phyloP scores from a whole-genome alignment of 2,888 invertebrate species.

The Netelia virgata region DNA sequence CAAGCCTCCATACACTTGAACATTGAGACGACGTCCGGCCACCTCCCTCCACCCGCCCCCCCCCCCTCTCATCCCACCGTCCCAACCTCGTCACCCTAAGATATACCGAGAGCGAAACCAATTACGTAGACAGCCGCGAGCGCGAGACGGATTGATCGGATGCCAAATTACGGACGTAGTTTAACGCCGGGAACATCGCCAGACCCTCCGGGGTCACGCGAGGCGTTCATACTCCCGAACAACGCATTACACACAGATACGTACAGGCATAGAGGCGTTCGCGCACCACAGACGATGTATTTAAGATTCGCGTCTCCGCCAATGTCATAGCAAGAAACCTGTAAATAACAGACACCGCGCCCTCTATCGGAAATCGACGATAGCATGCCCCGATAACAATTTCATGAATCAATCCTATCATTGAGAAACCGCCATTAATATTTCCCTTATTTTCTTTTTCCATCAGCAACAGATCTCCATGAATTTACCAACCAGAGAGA shows the following conservation, averaged over 20 bases:
- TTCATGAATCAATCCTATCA: not conserved
- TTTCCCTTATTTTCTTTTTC: no score
- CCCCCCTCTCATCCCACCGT: not conserved
- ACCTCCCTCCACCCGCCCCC: slow-evolving; percentile 8
- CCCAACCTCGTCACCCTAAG: not conserved
- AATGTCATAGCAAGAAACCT: no score
- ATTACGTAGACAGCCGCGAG: slow-evolving; percentile 70
- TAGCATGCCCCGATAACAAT: not conserved
- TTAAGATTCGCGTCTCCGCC: no score
- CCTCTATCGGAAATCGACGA: no score
- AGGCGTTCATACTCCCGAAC: slow-evolving; percentile 39
- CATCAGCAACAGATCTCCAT: no score
- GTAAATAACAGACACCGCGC: no score
- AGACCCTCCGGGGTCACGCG: slow-evolving; percentile 62
- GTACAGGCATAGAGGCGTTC: no score
- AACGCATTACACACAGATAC: slow-evolving; percentile 21
- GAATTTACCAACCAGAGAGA: not conserved
- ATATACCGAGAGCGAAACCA: slow-evolving; percentile 63
- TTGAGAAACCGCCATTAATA: no score
- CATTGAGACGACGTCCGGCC: slow-evolving; percentile 64
- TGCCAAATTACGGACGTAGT: slow-evolving; percentile 69
- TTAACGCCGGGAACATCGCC: slow-evolving; percentile 68
- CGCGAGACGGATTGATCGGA: slow-evolving; percentile 69
- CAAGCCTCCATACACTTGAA: slow-evolving; percentile 52
- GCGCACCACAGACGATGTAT: no score